Base-by-base conservation (phyloP, 2,113 vertebrate species). In the Halcyon senegalensis region DNA sequence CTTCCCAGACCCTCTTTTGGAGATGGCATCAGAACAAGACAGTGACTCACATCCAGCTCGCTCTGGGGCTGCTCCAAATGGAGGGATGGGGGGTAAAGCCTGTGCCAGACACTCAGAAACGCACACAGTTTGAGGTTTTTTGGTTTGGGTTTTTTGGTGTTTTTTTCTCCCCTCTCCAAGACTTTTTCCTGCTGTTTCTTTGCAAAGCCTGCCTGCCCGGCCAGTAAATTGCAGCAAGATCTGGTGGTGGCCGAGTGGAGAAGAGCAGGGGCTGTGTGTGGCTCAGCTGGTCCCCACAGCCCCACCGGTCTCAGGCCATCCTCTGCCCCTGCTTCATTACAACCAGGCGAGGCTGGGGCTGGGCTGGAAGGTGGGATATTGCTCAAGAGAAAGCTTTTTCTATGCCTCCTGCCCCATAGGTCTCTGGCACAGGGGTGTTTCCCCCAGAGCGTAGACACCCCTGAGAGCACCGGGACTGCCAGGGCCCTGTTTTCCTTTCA, bases 361-460 rank as follows among this genome's bases (percentile, higher is more conserved):
- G 55, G 27, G 33, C 55, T 51, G 14, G 16, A n/a, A 41, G 74
- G 55, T 33, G 17, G 67, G 48, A 41, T 24, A 8, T 39, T 58
- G 33, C 46, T 56, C 58, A 59, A 35, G 16, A 46, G 46, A 50
- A 60, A 31, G 16, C 9, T 35, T 50, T 44, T 44, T 51, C 46
- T n/a, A 39, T 27, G n/a, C 16, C 69, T 51, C 43, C 50, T 58
- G n/a, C 39, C 58, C 0, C 0, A 1, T n/a, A 55, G 66, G 59
- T 35, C 23, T 39, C 35, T 67, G 41, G 28, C 33, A 44, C 7
- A 13, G 20, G 19, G 53, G 13, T 41, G 16, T 11, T 39, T 23
- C 56, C 2, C 2, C 1, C 4, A 59, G 16, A 37, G 17, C 19
- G 17, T 1, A 1, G 70, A 16, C 58, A 77, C 14, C 24, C 72